Evolutionary conservation across 2,113 vertebrate species (phyloP).

Genomic region (Mobula hypostoma): DNA sequence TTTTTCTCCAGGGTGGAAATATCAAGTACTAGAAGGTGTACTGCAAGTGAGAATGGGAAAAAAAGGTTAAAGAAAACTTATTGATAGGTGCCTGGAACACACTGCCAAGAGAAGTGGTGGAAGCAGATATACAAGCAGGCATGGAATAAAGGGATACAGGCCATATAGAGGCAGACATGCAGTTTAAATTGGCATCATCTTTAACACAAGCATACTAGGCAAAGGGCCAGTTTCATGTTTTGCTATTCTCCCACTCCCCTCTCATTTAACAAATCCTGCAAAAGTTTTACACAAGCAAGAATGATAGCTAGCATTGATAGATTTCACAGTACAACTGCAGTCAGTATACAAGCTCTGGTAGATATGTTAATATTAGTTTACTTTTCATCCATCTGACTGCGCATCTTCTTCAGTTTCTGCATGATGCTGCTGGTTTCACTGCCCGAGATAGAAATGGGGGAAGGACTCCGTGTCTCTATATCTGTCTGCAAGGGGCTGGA

Average conservation of each 20-base stretch:
- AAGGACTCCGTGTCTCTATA: constrained; percentile 74
- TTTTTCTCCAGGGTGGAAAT: too few species aligned
- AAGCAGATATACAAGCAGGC: too few species aligned
- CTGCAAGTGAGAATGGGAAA: too few species aligned
- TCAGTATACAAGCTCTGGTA: background rate
- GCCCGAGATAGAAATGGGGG: constrained; percentile 80
- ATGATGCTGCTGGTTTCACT: constrained; percentile 97
- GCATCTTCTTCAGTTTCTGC: constrained; percentile 98
- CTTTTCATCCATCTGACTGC: constrained; percentile 92
- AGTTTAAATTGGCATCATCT: too few species aligned
- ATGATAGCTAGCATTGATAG: background rate
- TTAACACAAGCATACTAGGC: too few species aligned
- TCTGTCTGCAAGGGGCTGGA: constrained; percentile 59
- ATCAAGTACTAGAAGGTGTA: too few species aligned
- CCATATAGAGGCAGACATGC: too few species aligned
- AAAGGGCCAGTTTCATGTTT: too few species aligned
- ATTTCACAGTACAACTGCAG: background rate
- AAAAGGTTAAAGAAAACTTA: too few species aligned
- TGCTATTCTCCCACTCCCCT: background rate
- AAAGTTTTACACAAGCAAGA: background rate
- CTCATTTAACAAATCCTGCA: background rate
- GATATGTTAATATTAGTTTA: constrained; percentile 55
- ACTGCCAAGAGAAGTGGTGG: too few species aligned
- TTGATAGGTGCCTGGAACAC: too few species aligned
- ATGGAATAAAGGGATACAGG: too few species aligned